Evolutionary conservation across 2,888 invertebrate species (phyloP), one percentile per base, ranked within the genome.

Genomic region (Julus scandinavius): DNA sequence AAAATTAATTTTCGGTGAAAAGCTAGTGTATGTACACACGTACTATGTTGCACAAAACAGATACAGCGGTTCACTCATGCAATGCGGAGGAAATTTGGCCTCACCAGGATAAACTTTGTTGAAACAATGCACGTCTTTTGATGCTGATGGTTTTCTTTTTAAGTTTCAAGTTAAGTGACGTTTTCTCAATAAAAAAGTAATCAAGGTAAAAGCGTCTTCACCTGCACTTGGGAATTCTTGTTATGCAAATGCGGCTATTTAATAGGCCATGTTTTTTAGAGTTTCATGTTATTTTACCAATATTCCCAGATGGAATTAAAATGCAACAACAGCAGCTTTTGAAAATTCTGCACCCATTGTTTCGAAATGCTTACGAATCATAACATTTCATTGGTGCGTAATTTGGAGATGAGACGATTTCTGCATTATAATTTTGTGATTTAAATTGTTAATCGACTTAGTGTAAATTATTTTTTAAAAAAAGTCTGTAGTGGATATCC

Each of bases 81-180:
- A 80, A 80, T 72, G 38, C 15, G 80, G 9, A 15, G 80, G 38
- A 15, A 80, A 80, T 80, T 15, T 80, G 38, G 80, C 29, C 80
- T 80, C 38, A 80, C 38, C 11, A 80, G 38, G 15, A 38, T 38
- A 80, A 80, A 80, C 38, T 40, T 80, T 80, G 80, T 80, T 80
- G 80, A 80, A 80, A 80, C 80, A 38, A 38, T 38, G 80, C 80
- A 80, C 80, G 80, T 80, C 38, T 29, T 80, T 80, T 80, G 80
- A 40, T 80, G 80, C 38, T 80, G 38, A 38, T 40, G 15, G 38
- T 38, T 40, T 80, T 80, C 80, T 40, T 80, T 80, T 80, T 15
- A 80, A 80, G 80, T 38, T 80, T 13, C 80, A 38, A 40, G 80
- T 80, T 15, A 40, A 40, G 80, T 13, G 80, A 80, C 4, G 29